Evolutionary conservation across 2,888 invertebrate genomes (phyloP), one percentile per base, ranked within the genome.

Genomic region (Nowickia ferox): DNA sequence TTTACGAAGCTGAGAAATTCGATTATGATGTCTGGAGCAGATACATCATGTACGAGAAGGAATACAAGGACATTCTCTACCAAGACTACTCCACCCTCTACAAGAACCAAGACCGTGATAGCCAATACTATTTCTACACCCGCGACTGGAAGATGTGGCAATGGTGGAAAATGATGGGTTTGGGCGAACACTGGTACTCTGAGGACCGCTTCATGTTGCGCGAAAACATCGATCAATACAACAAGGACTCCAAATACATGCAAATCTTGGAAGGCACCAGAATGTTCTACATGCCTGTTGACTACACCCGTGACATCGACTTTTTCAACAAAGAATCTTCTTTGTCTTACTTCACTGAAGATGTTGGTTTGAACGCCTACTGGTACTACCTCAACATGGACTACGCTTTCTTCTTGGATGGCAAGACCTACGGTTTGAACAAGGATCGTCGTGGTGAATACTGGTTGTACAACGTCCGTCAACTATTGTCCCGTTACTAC

Each of bases 341-440:
- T 15, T 87, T 96, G 51, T 92, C 93, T 44, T 96, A 96, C 92
- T 96, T 95, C 93, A 95, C 95, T n/a, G 95, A 96, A 89, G 96
- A 96, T 90, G 92, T 95, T 63, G 95, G 94, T 65, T 92, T 96
- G 40, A 96, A 95, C 91, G 89, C 94, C 46, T 94, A 93, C 89
- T 95, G 95, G 92, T 95, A 95, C 91, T 94, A 95, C 89, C 90
- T 92, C 87, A 93, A 94, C 86, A 90, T 95, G 86, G 93, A 94
- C 65, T 95, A 94, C 89, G 95, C 96, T 1, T 93, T 92, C 89
- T 95, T 95, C 95, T 93, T 95, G 89, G 93, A 94, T 81, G 94
- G 94, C 66, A 92, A 94, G 19, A 92, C 93, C 55, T 93, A 93
- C 87, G 92, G 93, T 85, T 89, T 94, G 55, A 89, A 92, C 17